Base-by-base conservation (phyloP, 1,140 invertebrate genomes). In the Ostrea denselamellosa region DNA sequence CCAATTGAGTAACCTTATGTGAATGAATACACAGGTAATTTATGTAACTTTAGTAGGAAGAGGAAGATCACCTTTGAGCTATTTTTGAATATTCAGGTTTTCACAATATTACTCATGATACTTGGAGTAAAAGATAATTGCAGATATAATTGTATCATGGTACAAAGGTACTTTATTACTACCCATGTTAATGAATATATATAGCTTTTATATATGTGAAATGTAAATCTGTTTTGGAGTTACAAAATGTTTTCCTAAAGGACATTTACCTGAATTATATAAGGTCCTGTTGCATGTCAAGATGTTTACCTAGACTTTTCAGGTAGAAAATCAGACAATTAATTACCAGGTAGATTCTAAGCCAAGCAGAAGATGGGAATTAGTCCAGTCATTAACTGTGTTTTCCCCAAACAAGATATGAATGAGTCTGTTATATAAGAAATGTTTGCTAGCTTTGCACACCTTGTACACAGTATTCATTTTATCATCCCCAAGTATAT, bases 391-490 rank as follows among this genome's bases (percentile, higher is more conserved):
- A 62, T 17, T 62, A 77, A 44, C 22, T 12, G n/a, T 22, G 9
- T 22, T 77, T 28, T 10, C 68, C 17, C 68, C 25, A 28, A 28
- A 77, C 68, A 44, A 22, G 68, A 25, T 22, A n/a, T 25, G 7
- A 71, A 71, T 25, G 65, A 28, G 28, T 14, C 0, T 22, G 25
- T 77, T 77, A 77, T 77, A 34, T 77, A 77, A 77, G 68, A 77
- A 77, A 25, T 77, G 68, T 77, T 77, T 77, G 25, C 68, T 25
- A 77, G 28, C 68, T 77, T 77, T 77, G 68, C 68, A 77, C 28
- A 77, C 68, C 25, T 77, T 25, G 65, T 68, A 68, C 65, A 25
- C 22, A 9, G 65, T 68, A 25, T 68, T 68, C 65, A 68, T 68
- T 68, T 77, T 77, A 77, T 34, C 28, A 77, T 77, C 68, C 22